Evolutionary conservation across 2,113 vertebrate species (phyloP).

Genomic region (Symphodus melops): DNA sequence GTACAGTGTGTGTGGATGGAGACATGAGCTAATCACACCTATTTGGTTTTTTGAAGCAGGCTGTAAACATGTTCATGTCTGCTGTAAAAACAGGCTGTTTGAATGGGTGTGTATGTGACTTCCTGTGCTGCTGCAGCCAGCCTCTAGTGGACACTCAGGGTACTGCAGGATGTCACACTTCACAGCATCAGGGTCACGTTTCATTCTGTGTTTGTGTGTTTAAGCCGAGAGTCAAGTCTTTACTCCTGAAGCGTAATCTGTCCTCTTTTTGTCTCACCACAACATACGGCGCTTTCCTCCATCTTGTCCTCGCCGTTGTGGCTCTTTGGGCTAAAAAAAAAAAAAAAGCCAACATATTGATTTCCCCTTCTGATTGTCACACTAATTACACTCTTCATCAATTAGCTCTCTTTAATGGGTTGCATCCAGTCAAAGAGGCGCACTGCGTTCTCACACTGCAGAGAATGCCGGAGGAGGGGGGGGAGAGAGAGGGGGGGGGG

Average conservation of each 20-base stretch:
- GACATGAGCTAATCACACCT: too few relatives aligned
- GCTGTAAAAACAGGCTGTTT: too few relatives aligned
- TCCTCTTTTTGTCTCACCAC: slow-evolving; percentile 14
- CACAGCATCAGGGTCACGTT: too few relatives aligned
- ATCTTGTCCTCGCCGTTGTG: slow-evolving; percentile 22
- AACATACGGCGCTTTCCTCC: slow-evolving; percentile 14
- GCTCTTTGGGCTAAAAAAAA: slow-evolving; percentile 42
- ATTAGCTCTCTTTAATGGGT: slow-evolving; percentile 67
- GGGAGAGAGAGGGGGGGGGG: background rate
- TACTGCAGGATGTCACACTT: too few relatives aligned
- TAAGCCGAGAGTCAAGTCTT: background rate
- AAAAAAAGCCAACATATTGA: too few relatives aligned
- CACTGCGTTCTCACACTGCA: slow-evolving; percentile 58
- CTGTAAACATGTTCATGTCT: too few relatives aligned
- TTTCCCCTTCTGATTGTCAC: slow-evolving; percentile 63
- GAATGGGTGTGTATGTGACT: too few relatives aligned
- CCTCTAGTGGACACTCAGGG: too few relatives aligned
- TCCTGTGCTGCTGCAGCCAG: too few relatives aligned
- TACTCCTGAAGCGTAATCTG: background rate
- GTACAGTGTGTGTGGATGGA: too few relatives aligned
- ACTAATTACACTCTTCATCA: slow-evolving; percentile 71
- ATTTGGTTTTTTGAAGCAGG: too few relatives aligned
- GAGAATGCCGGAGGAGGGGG: slow-evolving; percentile 37
- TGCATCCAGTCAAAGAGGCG: slow-evolving; percentile 56
- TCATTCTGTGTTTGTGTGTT: too few relatives aligned